These are phyloP conservation scores for Danio jaintianensis DNA, from an alignment of 2,797 vertebrate species.

Conservation along the genomic window DNA sequence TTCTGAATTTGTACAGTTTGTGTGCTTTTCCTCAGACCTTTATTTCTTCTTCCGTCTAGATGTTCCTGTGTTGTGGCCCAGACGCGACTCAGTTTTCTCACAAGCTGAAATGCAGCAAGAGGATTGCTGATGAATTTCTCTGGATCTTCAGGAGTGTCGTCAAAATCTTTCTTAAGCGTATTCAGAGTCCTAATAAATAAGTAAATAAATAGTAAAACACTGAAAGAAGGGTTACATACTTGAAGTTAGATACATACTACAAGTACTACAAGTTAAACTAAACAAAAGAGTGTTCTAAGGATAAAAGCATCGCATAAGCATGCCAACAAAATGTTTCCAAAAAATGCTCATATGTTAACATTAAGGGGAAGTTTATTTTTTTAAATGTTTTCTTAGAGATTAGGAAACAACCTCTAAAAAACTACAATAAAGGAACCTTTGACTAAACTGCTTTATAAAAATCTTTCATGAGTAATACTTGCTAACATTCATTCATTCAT, in stretches of 20 bases:
- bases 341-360: too few relatives aligned
- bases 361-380: too few relatives aligned
- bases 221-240: not conserved
- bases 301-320: too few relatives aligned
- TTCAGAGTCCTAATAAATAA: constrained; percentile 39
- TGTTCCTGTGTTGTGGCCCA: not conserved
- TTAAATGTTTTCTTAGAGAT: too few relatives aligned
- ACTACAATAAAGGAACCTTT: too few relatives aligned
- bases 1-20: not conserved
- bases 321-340: too few relatives aligned
- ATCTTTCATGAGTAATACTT: too few relatives aligned
- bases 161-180: constrained; percentile 16
- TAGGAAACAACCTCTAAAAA: too few relatives aligned
- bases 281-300: not conserved
- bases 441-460: too few relatives aligned
- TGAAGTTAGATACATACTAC: too few relatives aligned
- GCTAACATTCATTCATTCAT: too few relatives aligned
- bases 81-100: constrained; percentile 45
- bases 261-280: too few relatives aligned
- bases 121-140: constrained; percentile 61
- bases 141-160: constrained; percentile 36
- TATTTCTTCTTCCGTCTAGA: not conserved
- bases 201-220: not conserved
- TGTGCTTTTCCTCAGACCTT: constrained; percentile 32
- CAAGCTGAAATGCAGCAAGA: constrained; percentile 56